Evolutionary conservation across 2,113 vertebrate species (phyloP).

Genomic region (Gulo gulo): DNA sequence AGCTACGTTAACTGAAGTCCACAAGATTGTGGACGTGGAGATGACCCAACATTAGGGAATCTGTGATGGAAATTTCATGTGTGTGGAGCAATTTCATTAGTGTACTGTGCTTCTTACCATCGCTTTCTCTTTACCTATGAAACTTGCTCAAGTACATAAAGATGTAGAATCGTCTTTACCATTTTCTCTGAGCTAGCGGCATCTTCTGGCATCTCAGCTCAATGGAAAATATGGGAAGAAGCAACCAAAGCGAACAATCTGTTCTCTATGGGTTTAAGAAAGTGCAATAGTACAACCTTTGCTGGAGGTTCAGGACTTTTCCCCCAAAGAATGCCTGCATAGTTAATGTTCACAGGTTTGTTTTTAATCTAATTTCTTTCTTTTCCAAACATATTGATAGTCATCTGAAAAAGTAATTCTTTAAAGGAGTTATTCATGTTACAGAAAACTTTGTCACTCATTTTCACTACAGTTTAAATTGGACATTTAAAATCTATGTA

Average conservation of each 20-base stretch:
- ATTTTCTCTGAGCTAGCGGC: background rate
- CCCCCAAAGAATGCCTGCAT: background rate
- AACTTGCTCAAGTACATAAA: background rate
- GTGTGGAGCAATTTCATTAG: background rate
- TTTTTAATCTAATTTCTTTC: slow-evolving; percentile 32
- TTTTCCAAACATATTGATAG: background rate
- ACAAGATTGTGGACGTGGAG: background rate
- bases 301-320: background rate
- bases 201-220: background rate
- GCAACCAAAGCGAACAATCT: background rate
- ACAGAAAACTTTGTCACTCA: background rate
- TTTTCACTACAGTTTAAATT: background rate
- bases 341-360: background rate
- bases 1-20: background rate
- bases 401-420: background rate
- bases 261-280: background rate
- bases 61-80: background rate
- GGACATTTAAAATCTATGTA: background rate
- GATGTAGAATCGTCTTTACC: background rate
- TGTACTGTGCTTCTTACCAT: background rate
- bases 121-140: background rate
- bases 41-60: background rate
- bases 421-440: background rate
- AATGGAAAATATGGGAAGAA: background rate
- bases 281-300: background rate